Conservation (phyloP, 2,113 vertebrate genomes). For the Hippotragus niger region DNA sequence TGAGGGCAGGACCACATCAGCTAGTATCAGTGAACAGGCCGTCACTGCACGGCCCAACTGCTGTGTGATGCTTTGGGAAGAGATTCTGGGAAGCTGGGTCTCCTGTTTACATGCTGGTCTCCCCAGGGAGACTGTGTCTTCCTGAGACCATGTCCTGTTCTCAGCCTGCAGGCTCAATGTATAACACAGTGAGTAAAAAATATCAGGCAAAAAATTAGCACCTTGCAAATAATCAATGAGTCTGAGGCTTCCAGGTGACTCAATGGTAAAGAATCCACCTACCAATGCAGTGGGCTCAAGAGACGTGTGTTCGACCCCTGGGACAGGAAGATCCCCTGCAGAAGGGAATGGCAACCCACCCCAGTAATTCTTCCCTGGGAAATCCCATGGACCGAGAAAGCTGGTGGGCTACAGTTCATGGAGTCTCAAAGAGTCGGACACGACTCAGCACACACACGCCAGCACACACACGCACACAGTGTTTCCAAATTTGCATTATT, state of each 20-base stretch:
- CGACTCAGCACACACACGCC: not conserved
- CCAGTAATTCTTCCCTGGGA: not conserved
- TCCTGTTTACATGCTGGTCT: not conserved
- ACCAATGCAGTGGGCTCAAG: not conserved
- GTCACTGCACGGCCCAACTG: rapidly evolving
- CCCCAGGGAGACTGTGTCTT: no score
- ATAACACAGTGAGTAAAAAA: rapidly evolving
- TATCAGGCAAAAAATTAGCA: rapidly evolving
- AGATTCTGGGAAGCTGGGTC: rapidly evolving
- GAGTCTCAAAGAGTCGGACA: rapidly evolving
- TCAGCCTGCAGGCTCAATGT: rapidly evolving
- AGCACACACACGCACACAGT: not conserved
- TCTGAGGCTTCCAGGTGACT: not conserved
- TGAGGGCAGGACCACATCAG: no score
- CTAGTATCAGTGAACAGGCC: not conserved
- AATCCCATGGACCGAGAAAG: not conserved
- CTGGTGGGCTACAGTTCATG: not conserved
- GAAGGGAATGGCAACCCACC: not conserved
- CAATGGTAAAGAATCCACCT: not conserved
- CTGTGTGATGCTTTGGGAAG: not conserved
- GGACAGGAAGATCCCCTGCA: not conserved
- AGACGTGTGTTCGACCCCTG: not conserved
- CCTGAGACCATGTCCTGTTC: rapidly evolving
- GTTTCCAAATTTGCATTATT: not conserved
- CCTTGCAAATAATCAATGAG: not conserved